These are phyloP conservation scores for Tribolium freemani DNA, from an alignment of 2,888 invertebrate species.

Conservation along the genomic window DNA sequence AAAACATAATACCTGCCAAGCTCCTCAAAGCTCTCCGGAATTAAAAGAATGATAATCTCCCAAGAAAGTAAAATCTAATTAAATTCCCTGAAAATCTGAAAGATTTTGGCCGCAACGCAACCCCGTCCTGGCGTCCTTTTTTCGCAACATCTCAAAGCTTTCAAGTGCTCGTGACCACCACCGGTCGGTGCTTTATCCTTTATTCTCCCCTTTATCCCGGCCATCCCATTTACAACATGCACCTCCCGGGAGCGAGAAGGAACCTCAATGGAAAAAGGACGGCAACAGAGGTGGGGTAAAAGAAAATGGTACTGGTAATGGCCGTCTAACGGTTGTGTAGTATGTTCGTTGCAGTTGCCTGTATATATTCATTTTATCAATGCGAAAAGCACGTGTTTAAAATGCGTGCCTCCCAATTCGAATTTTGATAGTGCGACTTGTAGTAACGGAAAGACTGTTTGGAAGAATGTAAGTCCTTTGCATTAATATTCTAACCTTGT, in stretches of 20 bases:
- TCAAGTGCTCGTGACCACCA: neutral
- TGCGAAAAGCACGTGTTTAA: conserved; percentile 38
- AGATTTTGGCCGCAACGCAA: neutral
- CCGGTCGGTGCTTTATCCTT: neutral
- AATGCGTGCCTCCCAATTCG: conserved; percentile 11
- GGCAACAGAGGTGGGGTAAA: conserved; percentile 22
- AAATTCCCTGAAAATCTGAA: too few species aligned
- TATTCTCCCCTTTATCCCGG: neutral
- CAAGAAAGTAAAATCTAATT: too few species aligned
- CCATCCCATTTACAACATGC: neutral
- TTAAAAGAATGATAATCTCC: too few species aligned
- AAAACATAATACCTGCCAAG: too few species aligned
- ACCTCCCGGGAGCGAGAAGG: conserved; percentile 2
- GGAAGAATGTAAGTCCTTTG: conserved; percentile 24
- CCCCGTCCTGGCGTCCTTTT: neutral
- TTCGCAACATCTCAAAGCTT: neutral
- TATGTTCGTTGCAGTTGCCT: conserved; percentile 24
- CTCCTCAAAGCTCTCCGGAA: too few species aligned
- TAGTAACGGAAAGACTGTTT: conserved; percentile 1
- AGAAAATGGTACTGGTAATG: conserved; percentile 23
- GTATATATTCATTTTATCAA: conserved; percentile 24
- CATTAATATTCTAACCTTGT: conserved; percentile 27
- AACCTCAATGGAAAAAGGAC: conserved; percentile 5
- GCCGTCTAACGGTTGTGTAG: conserved; percentile 32
- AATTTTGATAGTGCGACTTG: conserved; percentile 24